Evolutionary conservation across 2,888 invertebrate genomes (phyloP), one percentile per base, ranked within the genome.

Genomic region (Pristionchus entomophagus): DNA sequence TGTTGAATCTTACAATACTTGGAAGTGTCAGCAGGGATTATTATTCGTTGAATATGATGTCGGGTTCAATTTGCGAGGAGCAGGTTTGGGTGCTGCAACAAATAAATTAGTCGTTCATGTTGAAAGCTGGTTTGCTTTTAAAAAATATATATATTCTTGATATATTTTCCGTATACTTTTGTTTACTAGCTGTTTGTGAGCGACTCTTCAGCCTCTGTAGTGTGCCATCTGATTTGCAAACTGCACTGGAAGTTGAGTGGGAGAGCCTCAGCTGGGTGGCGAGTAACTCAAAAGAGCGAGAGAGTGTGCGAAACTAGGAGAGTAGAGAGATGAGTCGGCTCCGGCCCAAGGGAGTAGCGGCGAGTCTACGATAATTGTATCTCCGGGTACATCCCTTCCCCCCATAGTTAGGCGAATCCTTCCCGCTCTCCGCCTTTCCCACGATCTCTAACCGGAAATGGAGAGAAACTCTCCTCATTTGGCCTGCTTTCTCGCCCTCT

Each of bases 341-440:
- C n/a, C n/a, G n/a, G n/a, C 73, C 73, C 73, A 26, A 38, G 41
- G 73, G 73, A 73, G 14, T 8, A 8, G 69, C 10, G 8, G 35
- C 69, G 41, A 65, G 65, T 8, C 73, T 45, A 73, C 73, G 73
- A 73, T 73, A 73, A 73, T 73, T 73, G 73, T 73, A 73, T 73
- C n/a, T n/a, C 73, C 73, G 73, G 45, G 73, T 73, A 73, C 73
- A 73, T 41, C 73, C 73, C 41, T 41, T 41, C 73, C 41, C 41
- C 32, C 73, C 41, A 41, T 73, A 65, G 65, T 65, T 65, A 65
- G 65, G n/a, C 32, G 65, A 26, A 10, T 29, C 69, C 38, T 29
- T 29, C 32, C 38, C 32, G 35, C 53, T 80, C 80, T 78, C 78
- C 49, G 26, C 26, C 14, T 80, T 51, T 51, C 51, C 17, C 78